Conservation (phyloP, 2,797 vertebrate species). For the Semaprochilodus insignis region DNA sequence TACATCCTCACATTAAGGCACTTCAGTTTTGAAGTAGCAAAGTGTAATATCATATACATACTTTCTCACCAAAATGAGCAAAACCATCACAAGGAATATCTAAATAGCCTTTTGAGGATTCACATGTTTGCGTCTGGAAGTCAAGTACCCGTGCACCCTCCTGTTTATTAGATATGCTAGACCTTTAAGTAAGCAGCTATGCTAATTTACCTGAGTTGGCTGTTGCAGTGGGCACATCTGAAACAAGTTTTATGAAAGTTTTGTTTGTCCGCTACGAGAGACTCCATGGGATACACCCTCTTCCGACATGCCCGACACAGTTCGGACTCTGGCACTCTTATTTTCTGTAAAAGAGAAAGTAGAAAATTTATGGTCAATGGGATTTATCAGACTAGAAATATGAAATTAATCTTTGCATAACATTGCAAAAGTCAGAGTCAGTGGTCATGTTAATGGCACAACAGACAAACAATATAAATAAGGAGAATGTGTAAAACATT, state of each 20-base stretch:
- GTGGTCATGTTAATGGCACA: slow-evolving; percentile 9
- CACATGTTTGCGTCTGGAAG: no score
- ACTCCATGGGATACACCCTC: slow-evolving; percentile 97
- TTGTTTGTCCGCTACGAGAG: slow-evolving; percentile 91
- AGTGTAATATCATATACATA: background rate
- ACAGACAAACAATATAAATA: background rate
- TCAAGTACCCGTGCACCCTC: background rate
- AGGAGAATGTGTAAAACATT: background rate
- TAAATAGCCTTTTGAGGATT: background rate
- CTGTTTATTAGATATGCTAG: background rate
- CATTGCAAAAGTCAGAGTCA: background rate
- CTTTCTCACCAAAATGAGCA: background rate
- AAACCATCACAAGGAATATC: background rate
- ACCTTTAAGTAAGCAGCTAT: background rate
- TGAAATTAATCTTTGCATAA: background rate
- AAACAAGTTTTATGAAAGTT: slow-evolving; percentile 98
- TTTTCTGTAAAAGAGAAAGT: slow-evolving; percentile 80
- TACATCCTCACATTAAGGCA: background rate
- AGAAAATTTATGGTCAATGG: background rate
- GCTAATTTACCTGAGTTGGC: slow-evolving; percentile 88
- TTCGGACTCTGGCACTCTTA: slow-evolving; percentile 90
- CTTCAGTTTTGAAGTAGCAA: background rate
- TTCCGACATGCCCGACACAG: slow-evolving; percentile 90
- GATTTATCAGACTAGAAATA: background rate
- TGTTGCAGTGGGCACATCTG: slow-evolving; percentile 91